Base-by-base conservation (phyloP, 2,113 vertebrate genomes). In the Trachemys scripta region DNA sequence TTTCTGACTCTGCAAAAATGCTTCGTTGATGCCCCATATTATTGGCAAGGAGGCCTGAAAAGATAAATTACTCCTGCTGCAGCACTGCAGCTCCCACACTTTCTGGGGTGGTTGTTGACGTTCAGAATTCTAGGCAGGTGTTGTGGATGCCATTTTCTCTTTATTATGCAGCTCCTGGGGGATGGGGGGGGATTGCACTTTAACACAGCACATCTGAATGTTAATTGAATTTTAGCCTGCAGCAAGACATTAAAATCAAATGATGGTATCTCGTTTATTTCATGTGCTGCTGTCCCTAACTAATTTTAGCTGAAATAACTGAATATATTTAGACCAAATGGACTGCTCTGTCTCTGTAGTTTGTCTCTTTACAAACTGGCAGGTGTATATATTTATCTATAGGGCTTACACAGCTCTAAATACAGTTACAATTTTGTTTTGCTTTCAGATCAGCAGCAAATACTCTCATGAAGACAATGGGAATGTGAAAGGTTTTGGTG, bases 161-260 rank as follows among this genome's bases (percentile, higher is more conserved):
- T 88, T 51, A 53, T 94, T 93, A 29, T 49, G 29, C 80, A 95
- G 84, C 65, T 96, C 82, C 89, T 76, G 10, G 59, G 49, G 57
- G 35, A 6, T 1, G 0, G 17, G 90, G 95, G 93, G 49, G 83
- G 94, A 94, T 72, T 35, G 20, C 92, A 47, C 16, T 92, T 93
- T 87, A 86, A 91, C 80, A 53, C 54, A 89, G 59, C 65, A 92
- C 87, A 87, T 96, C 83, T 83, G 93, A 96, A 97, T 97, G 97
- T 97, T 96, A 95, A 94, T 95, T 97, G 93, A 96, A 96, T 90
- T 91, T 59, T 96, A 90, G 86, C 93, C 93, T 86, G 35, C 84
- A 90, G 94, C 90, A 96, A 88, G 91, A 80, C 50, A 95, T 96
- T 95, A 97, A 97, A 97, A 97, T 89, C 59, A 96, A 96, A 94